A percentile compares a stretch with the other conserved stretches of the same genome.
Evolutionary conservation across 2,888 invertebrate genomes (phyloP).

Genomic region (Abscondita cerata): DNA sequence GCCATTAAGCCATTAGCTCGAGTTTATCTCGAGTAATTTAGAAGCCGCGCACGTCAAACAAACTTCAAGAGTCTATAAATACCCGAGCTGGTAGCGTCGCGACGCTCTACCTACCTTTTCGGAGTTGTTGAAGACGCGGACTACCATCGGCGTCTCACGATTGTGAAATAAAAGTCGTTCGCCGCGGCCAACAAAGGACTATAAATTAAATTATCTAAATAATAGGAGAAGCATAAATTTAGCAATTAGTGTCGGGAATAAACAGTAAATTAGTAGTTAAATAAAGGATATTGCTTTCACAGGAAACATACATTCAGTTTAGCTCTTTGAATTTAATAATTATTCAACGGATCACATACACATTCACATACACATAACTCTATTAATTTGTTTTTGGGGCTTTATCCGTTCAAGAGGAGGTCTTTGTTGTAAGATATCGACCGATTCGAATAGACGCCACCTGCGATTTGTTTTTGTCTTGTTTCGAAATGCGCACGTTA

Average conservation of each 20-base stretch:
- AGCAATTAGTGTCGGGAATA: constrained; percentile 36
- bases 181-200: constrained; percentile 20
- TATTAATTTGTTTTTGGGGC: constrained; percentile 29
- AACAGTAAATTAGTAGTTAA: constrained; percentile 38
- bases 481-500: too few relatives aligned
- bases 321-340: constrained; percentile 31
- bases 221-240: constrained; percentile 35
- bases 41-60: constrained; percentile 18
- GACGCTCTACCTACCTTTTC: background rate
- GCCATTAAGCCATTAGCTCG: constrained; percentile 21
- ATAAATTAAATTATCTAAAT: constrained; percentile 37
- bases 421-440: background rate
- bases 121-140: too few relatives aligned
- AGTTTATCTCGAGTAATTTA: constrained; percentile 17
- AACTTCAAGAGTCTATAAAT: constrained; percentile 23
- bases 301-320: constrained; percentile 32
- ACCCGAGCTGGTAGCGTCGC: constrained; percentile 2
- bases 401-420: constrained; percentile 10
- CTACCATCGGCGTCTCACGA: too few relatives aligned
- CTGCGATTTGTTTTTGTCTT: too few relatives aligned
- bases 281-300: constrained; percentile 33
- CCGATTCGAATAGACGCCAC: too few relatives aligned
- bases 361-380: constrained; percentile 17
- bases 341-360: constrained; percentile 29
- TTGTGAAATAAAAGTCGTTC: too few relatives aligned